Evolutionary conservation across 2,888 invertebrate genomes (phyloP).

Genomic region (Mythimna impura): DNA sequence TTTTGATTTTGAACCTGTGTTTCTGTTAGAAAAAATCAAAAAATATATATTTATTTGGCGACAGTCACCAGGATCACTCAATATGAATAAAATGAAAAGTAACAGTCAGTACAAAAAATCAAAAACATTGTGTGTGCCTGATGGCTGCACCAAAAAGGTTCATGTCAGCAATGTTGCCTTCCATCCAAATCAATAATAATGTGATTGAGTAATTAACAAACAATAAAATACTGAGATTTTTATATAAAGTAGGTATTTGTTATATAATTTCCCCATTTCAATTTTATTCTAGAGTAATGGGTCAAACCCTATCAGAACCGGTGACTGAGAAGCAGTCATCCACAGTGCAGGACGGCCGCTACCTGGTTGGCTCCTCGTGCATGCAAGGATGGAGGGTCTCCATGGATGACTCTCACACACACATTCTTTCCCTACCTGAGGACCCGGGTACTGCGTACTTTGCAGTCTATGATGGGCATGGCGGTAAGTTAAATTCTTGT

Average conservation of each 20-base stretch:
- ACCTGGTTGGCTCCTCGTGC: conserved; percentile 97
- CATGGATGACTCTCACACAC: conserved; percentile 99
- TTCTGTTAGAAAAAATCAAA: no score
- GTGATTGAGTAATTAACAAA: neutral
- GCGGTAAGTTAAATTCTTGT: conserved; percentile 89
- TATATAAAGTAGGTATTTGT: neutral
- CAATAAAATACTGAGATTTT: neutral
- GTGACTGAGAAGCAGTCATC: conserved; percentile 97
- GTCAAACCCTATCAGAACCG: conserved; percentile 99
- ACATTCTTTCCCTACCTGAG: conserved; percentile 97
- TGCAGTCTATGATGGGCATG: conserved; percentile 99
- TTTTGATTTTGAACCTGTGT: no score
- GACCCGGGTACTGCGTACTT: conserved; percentile 98
- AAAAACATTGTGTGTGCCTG: no score
- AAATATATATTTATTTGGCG: no score
- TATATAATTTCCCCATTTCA: neutral
- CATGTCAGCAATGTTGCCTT: no score
- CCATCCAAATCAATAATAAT: neutral
- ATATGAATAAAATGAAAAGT: no score
- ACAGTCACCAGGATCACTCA: no score
- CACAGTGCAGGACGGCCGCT: conserved; percentile 93
- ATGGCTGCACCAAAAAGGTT: no score
- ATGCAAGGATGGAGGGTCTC: conserved; percentile 99
- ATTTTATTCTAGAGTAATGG: conserved; percentile 93
- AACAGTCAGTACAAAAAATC: no score